Conservation (phyloP, 2,797 vertebrate genomes). For the Phrynocephalus forsythii region DNA sequence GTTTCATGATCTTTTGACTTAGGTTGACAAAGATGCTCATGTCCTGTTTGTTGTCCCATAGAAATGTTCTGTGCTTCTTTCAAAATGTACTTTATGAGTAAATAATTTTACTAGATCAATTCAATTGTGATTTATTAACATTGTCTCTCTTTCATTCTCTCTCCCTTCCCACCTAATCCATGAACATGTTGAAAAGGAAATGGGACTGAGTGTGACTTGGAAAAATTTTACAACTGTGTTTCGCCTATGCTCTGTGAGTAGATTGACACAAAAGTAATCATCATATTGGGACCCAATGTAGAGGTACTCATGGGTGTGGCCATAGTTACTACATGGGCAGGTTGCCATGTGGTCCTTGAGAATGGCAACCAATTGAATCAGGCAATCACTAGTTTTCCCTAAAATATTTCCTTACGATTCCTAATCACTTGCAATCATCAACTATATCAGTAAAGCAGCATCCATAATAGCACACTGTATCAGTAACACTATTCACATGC, state of each 20-base stretch:
- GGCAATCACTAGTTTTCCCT: neutral
- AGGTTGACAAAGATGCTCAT: neutral
- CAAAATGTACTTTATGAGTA: neutral
- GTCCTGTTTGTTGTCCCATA: neutral
- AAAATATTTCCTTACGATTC: neutral
- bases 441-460: neutral
- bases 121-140: neutral
- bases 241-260: slow-evolving; percentile 79
- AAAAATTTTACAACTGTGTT: slow-evolving; percentile 78
- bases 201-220: slow-evolving; percentile 78
- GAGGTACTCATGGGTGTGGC: neutral
- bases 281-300: neutral
- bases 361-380: neutral
- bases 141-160: neutral
- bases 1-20: neutral
- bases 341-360: neutral
- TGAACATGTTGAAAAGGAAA: slow-evolving; percentile 66
- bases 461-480: no score
- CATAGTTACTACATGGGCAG: neutral
- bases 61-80: neutral
- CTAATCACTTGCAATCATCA: neutral
- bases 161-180: neutral
- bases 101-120: neutral
- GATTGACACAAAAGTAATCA: neutral
- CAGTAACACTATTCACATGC: no score